A percentile compares a stretch with the other conserved stretches of the same genome.
Evolutionary conservation across 2,113 vertebrate genomes (phyloP).

Genomic region (Nibea albiflora): DNA sequence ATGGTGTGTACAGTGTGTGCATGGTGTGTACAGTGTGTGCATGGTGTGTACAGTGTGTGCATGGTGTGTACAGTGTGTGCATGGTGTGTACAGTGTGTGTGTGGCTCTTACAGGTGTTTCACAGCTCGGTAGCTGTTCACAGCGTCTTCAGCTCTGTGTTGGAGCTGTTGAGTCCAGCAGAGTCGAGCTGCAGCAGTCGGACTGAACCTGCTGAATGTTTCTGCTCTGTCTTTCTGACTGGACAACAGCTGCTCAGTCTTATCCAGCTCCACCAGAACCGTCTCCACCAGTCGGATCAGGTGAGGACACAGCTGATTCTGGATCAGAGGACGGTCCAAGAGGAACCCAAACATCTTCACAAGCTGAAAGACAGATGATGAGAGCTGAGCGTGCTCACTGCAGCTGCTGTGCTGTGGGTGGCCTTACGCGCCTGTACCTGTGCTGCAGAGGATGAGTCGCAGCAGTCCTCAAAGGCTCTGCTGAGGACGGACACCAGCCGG

Average conservation of each 20-base stretch:
- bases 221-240: background rate
- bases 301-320: slow-evolving; percentile 70
- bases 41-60: too few relatives aligned
- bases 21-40: too few relatives aligned
- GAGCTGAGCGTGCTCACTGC: background rate
- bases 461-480: slow-evolving; percentile 81
- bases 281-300: slow-evolving; percentile 70
- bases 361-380: slow-evolving; percentile 71
- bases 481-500: slow-evolving; percentile 82
- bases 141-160: background rate
- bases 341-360: slow-evolving; percentile 82
- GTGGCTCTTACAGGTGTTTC: slow-evolving; percentile 25
- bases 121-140: background rate
- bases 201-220: background rate
- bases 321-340: slow-evolving; percentile 84
- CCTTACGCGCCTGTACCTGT: slow-evolving; percentile 75
- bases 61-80: too few relatives aligned
- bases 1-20: too few relatives aligned
- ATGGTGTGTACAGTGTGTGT: too few relatives aligned
- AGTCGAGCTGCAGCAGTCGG: background rate
- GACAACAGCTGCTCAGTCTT: slow-evolving; percentile 73
- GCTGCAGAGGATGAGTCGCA: slow-evolving; percentile 64
- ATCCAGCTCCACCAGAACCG: slow-evolving; percentile 83
- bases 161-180: slow-evolving; percentile 37
- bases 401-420: too few relatives aligned